Evolutionary conservation across 2,888 invertebrate species (phyloP).

Genomic region (Drosophila lacicola): DNA sequence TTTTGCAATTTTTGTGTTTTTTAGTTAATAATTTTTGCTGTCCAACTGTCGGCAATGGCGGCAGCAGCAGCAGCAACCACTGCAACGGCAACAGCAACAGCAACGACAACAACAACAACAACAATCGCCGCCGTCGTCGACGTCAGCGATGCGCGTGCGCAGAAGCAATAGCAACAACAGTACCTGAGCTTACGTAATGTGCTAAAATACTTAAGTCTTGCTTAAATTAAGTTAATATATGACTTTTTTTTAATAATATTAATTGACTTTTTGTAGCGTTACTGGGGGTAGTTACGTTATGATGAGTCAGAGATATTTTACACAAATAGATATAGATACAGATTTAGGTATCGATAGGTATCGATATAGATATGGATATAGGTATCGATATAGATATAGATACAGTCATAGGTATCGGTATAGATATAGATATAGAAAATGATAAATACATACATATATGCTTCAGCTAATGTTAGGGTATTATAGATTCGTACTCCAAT

Average conservation of each 20-base stretch:
- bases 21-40: constrained; percentile 75
- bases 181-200: constrained; percentile 63
- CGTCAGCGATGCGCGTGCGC: constrained; percentile 53
- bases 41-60: constrained; percentile 47
- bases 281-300: not conserved
- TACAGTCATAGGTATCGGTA: not conserved
- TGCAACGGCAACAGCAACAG: not conserved
- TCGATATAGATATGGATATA: not conserved
- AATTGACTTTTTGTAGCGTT: constrained; percentile 31
- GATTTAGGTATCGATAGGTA: not conserved
- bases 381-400: not conserved
- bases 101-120: constrained; percentile 9
- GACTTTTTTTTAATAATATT: constrained; percentile 41
- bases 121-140: constrained; percentile 19
- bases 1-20: constrained; percentile 69
- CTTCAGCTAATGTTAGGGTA: constrained; percentile 16
- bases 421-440: not conserved
- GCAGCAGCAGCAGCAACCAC: constrained; percentile 16
- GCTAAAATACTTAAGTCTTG: constrained; percentile 54
- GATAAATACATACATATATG: not conserved
- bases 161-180: constrained; percentile 28
- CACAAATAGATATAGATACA: not conserved
- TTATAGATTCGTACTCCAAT: constrained; percentile 3
- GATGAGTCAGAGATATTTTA: not conserved
- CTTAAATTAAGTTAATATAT: constrained; percentile 66